Base-by-base conservation (phyloP, 2,888 invertebrate genomes). In the Furcula furcula region DNA sequence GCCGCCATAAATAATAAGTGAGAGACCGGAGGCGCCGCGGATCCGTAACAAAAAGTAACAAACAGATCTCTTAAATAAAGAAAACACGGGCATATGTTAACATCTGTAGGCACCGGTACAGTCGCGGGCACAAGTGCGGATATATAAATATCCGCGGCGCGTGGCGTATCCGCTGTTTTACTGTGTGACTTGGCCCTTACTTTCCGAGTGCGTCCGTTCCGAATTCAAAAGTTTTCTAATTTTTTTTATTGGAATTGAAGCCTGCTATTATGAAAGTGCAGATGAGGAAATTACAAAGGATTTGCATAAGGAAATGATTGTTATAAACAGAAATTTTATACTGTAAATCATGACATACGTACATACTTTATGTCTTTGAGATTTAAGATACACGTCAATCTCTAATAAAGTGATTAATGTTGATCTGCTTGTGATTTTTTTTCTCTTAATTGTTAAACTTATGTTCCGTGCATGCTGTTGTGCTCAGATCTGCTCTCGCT, bases 31-130 rank as follows among this genome's bases (percentile, higher is more conserved):
- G 84, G 85, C 86, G 84, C 82, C 84, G 74, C 68, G 80, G 76
- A 77, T 80, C 78, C 77, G 73, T 77, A 56, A 83, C 83, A 82
- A 85, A 85, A 84, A 84, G 81, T 81, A 85, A 86, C 85, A 84
- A 84, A 85, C 85, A 83, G 75, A 80, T 79, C 84, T 77, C 80
- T 84, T 87, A 86, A 88, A 88, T 86, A 86, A 87, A 87, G 86
- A 86, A 87, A 86, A 84, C 86, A 85, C 74, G 68, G 75, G 79
- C 87, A 76, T 86, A 84, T 86, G 87, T 83, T 86, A 78, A 77
- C 87, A 88, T 82, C 86, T 88, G 86, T 43, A 61, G 62, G 40
- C 41, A 51, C 46, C 52, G 55, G 78, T 73, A 75, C 74, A 65
- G 61, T 47, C 55, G 61, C 52, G 62, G 4, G 28, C 28, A 18